Base-by-base conservation (phyloP, 2,113 vertebrate species). In the Phalacrocorax pelagicus region DNA sequence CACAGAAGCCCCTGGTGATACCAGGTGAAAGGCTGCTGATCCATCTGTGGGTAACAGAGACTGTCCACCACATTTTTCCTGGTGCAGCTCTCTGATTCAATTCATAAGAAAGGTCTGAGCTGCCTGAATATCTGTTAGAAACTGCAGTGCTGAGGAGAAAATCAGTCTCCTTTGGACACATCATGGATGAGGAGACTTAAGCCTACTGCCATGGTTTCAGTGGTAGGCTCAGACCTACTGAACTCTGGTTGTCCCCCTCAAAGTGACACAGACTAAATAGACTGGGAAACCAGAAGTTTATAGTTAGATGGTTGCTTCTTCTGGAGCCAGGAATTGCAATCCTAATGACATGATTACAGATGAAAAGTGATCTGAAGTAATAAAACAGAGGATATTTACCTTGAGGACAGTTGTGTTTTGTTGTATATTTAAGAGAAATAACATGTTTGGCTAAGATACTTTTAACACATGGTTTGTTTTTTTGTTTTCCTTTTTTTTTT, bases 381-480 rank as follows among this genome's bases (percentile, higher is more conserved):
- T 84, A 95, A 97, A 97, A 54, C 54, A 91, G 91, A 80, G 86
- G 58, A 73, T 94, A 97, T 91, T 97, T 95, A 95, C 93, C 91
- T 92, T 87, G 84, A 96, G 81, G 86, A 95, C 26, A n/a, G 91
- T 96, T 47, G 58, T 92, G 78, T 82, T 95, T 95, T 87, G 62
- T 80, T 94, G 72, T 89, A 27, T 72, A 58, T 81, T 95, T 90
- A 80, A 97, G 78, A 95, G 79, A 95, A 97, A 94, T 92, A 94
- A 85, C 86, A 94, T 44, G 89, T 80, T 91, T 91, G 84, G 78
- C 78, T 86, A 70, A 80, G 80, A 78, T 40, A 36, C 63, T 95
- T 97, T 87, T 94, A 89, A 91, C 86, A 80, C 84, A 55, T 75
- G 62, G 66, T 13, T 30, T 38, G 38, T 38, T 38, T 38, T 38